A percentile compares a stretch with the other conserved stretches of the same genome.
Evolutionary conservation across 2,113 vertebrate genomes (phyloP).

Genomic region (Gallinago media): DNA sequence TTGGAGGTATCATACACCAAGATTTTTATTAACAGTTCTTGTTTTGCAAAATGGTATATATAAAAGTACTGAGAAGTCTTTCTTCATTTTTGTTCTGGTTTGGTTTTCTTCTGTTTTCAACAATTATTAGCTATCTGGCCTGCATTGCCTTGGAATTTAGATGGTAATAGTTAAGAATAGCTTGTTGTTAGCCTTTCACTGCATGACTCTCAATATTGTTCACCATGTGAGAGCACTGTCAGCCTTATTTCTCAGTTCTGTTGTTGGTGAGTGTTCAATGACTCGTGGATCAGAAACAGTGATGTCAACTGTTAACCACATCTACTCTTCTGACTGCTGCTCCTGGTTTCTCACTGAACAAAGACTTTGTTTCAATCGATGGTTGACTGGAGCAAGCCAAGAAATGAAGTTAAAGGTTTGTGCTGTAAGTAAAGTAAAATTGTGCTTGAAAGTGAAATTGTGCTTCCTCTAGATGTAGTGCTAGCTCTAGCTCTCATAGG

Average conservation of each 20-base stretch:
- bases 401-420: neutral
- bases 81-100: neutral
- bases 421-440: neutral
- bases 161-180: neutral
- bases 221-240: neutral
- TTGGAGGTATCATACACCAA: neutral
- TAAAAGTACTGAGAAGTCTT: neutral
- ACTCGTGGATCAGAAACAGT: neutral
- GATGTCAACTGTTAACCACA: neutral
- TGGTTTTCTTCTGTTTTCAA: neutral
- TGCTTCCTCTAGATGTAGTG: neutral
- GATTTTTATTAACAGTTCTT: neutral
- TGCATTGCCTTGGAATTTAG: neutral
- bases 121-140: neutral
- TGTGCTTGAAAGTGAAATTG: neutral
- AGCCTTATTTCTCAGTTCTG: neutral
- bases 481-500: neutral
- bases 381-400: neutral
- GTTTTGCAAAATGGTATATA: neutral
- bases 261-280: neutral
- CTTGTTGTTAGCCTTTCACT: neutral
- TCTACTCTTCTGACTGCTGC: neutral
- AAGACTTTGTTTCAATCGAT: neutral
- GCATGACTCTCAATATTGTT: neutral
- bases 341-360: neutral